phyloP scores from a whole-genome alignment of 2,113 vertebrate genomes.

The Aegotheles bennettii region DNA sequence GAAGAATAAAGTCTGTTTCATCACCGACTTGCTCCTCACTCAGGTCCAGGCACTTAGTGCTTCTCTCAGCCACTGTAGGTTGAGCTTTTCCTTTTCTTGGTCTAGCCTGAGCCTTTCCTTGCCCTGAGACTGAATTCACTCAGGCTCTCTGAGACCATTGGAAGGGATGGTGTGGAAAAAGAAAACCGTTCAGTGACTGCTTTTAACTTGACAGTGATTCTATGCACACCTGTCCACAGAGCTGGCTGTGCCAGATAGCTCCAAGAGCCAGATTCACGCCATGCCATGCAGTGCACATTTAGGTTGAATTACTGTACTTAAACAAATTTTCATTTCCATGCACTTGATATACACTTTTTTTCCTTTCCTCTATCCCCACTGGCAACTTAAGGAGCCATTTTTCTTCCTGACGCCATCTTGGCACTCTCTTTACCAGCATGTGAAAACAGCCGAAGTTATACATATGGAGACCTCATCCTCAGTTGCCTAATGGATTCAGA shows the following conservation, averaged over 20 bases:
- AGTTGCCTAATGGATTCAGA: constrained; percentile 78
- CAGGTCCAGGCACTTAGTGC: neutral
- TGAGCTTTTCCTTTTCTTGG: neutral
- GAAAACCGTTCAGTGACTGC: neutral
- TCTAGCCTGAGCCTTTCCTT: neutral
- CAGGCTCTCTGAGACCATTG: neutral
- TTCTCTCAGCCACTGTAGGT: neutral
- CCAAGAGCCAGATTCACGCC: neutral
- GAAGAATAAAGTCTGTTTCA: neutral
- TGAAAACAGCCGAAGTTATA: constrained; percentile 58
- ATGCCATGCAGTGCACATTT: neutral
- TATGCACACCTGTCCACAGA: neutral
- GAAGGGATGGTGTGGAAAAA: neutral
- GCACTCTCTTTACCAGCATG: constrained; percentile 61
- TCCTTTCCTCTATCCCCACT: constrained; percentile 30
- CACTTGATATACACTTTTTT: constrained; percentile 48
- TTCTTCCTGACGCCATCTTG: constrained; percentile 73
- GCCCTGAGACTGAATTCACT: neutral
- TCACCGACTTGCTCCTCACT: neutral
- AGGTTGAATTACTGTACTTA: constrained; percentile 35
- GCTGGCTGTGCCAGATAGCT: neutral
- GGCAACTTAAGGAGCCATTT: constrained; percentile 53
- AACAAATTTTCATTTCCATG: constrained; percentile 65
- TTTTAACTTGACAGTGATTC: neutral
- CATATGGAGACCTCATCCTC: constrained; percentile 82